Percentiles rank a stretch among this genome's conserved stretches.
These are phyloP conservation scores for Corynorhinus townsendii DNA, from an alignment of 2,113 vertebrate genomes.

Conservation along the genomic window DNA sequence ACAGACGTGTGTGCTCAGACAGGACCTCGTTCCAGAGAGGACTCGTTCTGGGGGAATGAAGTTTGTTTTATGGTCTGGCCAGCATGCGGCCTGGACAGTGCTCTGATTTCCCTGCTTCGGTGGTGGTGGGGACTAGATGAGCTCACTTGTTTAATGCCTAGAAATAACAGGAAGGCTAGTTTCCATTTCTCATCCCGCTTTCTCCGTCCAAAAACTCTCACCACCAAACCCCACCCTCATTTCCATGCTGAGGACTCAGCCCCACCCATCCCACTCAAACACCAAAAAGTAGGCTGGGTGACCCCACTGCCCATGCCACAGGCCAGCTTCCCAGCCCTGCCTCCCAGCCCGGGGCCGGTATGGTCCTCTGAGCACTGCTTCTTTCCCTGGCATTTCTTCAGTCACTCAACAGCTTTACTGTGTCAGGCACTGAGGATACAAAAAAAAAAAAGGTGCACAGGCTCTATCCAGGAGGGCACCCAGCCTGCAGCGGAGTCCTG, in stretches of 20 bases:
- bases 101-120: conserved; percentile 1
- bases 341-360: neutral
- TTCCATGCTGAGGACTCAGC: conserved; percentile 24
- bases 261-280: neutral
- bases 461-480: neutral
- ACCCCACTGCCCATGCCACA: neutral
- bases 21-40: neutral
- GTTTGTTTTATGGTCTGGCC: neutral
- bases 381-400: neutral
- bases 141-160: neutral
- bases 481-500: neutral
- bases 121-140: neutral
- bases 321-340: neutral
- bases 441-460: neutral
- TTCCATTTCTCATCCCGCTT: neutral
- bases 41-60: neutral
- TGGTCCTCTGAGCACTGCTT: neutral
- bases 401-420: neutral
- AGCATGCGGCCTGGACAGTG: neutral
- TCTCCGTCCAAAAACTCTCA: conserved; percentile 26
- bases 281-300: neutral
- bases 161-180: conserved; percentile 23
- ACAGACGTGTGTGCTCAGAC: neutral
- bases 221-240: neutral
- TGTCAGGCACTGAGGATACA: neutral